These are phyloP conservation scores for Crioceris asparagi DNA, from an alignment of 2,888 invertebrate species.

Conservation along the genomic window DNA sequence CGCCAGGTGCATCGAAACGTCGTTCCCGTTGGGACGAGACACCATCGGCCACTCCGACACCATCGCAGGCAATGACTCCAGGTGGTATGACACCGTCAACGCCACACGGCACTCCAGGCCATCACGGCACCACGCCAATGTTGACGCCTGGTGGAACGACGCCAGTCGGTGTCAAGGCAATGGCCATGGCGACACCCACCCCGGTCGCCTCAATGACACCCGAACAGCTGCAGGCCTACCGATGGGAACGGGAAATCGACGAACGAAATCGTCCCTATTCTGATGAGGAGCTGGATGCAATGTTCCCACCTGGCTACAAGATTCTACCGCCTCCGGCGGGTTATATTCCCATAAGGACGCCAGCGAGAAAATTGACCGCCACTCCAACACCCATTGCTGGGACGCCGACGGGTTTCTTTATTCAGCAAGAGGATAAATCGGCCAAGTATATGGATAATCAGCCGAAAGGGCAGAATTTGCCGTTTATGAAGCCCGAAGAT, in stretches of 20 bases:
- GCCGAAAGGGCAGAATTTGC: conserved; percentile 78
- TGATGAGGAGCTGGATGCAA: conserved; percentile 93
- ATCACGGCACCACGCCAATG: conserved; percentile 41
- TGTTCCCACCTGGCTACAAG: conserved; percentile 98
- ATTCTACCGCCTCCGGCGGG: conserved; percentile 40
- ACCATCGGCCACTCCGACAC: conserved; percentile 66
- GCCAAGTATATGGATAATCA: conserved; percentile 91
- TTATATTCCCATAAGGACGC: conserved; percentile 93
- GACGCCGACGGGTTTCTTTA: conserved; percentile 89
- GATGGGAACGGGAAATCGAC: conserved; percentile 98
- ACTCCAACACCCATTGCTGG: conserved; percentile 96
- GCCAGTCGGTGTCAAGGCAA: conserved; percentile 82
- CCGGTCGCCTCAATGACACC: conserved; percentile 98
- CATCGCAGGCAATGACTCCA: conserved; percentile 44
- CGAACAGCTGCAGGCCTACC: conserved; percentile 94
- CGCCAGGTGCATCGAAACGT: conserved; percentile 89
- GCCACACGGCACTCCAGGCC: conserved; percentile 56
- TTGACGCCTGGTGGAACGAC: conserved; percentile 79
- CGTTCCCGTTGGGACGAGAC: conserved; percentile 98
- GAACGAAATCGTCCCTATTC: conserved; percentile 92
- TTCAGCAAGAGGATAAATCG: conserved; percentile 80
- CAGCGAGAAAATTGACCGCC: conserved; percentile 92
- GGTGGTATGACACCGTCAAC: conserved; percentile 54
- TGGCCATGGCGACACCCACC: conserved; percentile 96
- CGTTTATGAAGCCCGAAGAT: conserved; percentile 99